Base-by-base conservation (phyloP, 1,140 invertebrate species). In the Cydia splendana region DNA sequence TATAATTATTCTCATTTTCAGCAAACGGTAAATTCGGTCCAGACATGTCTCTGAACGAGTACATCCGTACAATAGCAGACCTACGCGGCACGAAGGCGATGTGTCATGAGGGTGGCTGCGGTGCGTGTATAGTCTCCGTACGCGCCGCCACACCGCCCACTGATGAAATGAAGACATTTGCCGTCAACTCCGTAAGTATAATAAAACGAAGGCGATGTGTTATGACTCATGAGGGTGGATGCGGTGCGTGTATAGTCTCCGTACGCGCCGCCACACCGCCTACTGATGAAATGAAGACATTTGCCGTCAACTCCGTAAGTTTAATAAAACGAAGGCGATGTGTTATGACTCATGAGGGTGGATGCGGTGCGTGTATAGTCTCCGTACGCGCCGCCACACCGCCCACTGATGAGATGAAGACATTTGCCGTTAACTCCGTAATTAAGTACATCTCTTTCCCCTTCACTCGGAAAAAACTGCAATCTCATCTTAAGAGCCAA, bases 41-140 rank as follows among this genome's bases (percentile, higher is more conserved):
- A 2, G 76, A 77, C 18, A 34, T 77, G 24, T 94, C 94, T 0
- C 84, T 96, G 3, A 96, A 96, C 75, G 91, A 93, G 10, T 96
- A 95, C 75, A 94, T 96, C 53, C 91, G 96, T 5, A 93, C 96
- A 38, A 81, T 95, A 82, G 95, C 95, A 2, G 92, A 95, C 65
- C 90, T 97, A 1, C 95, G 93, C 71, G 96, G 96, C 18, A 97
- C 96, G 1, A 97, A 97, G 87, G 93, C 91, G 18, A 96, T 96
- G 95, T 97, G 97, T 83, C 90, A 93, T 18, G 96, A 98, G 89
- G 97, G 96, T 48, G 96, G 96, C 10, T 97, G 97, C 85, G 97
- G 97, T 0, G 94, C 94, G 3, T 97, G 97, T 84, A 93, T 96
- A 38, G 96, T 97, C 4, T 89, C 95, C 10, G 94, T 94, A 2